These are phyloP conservation scores for Sitta carolinensis DNA, from an alignment of 2,797 vertebrate species.

Conservation along the genomic window DNA sequence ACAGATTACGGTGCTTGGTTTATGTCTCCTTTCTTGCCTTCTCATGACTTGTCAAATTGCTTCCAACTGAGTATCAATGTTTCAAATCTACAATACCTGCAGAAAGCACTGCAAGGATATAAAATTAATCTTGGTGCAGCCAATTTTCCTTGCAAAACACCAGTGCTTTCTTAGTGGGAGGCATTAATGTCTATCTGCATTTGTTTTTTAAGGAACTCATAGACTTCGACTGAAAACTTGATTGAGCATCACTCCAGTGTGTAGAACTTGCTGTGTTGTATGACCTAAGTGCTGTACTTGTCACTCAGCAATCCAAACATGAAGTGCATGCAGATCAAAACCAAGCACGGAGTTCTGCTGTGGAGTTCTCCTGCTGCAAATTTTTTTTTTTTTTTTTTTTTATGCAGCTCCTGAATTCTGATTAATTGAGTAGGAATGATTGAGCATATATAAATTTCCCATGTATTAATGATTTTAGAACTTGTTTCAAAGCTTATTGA, in stretches of 20 bases:
- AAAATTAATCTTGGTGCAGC: neutral
- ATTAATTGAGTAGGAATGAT: neutral
- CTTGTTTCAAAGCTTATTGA: neutral
- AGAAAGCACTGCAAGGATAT: neutral
- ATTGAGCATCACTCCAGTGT: neutral
- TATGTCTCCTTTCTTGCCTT: conserved; percentile 9
- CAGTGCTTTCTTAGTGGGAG: neutral
- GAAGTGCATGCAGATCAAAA: neutral
- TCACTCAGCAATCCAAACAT: neutral
- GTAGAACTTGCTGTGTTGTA: neutral
- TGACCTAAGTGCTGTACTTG: neutral
- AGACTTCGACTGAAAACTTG: neutral
- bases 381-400: neutral
- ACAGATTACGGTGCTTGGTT: conserved; percentile 1
- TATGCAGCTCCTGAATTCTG: neutral
- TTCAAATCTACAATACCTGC: neutral
- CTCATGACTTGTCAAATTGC: neutral
- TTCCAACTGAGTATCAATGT: neutral
- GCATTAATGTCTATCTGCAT: neutral
- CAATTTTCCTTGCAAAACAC: neutral
- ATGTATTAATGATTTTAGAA: neutral
- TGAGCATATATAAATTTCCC: neutral
- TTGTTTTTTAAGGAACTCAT: neutral
- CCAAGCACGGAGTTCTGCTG: neutral
- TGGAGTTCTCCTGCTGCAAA: neutral